Base-by-base conservation (phyloP, 1,140 invertebrate genomes). In the Potamilus streckersoni region DNA sequence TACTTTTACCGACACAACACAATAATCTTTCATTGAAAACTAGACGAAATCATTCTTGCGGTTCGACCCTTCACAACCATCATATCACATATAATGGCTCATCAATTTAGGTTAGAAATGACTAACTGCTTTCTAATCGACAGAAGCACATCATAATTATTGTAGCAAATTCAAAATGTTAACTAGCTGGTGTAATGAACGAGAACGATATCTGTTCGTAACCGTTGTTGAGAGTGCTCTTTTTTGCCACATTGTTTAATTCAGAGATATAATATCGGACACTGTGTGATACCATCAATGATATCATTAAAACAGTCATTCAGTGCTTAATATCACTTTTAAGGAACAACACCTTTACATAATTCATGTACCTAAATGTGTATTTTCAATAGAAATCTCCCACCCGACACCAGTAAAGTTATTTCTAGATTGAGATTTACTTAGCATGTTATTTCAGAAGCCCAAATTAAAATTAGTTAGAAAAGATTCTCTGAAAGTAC, bases 151-250 rank as follows among this genome's bases (percentile, higher is more conserved):
- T 19, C 71, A 71, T 60, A 63, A 71, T 31, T 74, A 79, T 62
- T n/a, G 2, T 19, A 55, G 2, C 6, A 72, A 75, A 69, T 74
- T 74, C 63, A 66, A 58, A 67, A 23, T 27, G 60, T 79, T 74
- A 63, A 23, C 31, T 74, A 66, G 62, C 63, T 79, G 77, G 72
- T 79, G 72, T 79, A 67, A 27, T 76, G n/a, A 31, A 68, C 66
- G 58, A 55, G 0, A 78, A 70, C 56, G 70, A 70, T 16, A 71
- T 73, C 49, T 62, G 14, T 62, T 59, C 65, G 11, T 38, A 38
- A 27, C 58, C 27, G 60, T 63, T 74, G 62, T 15, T 27, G 14
- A 71, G n/a, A 56, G 72, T 59, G 55, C 66, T 15, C 66, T 64
- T 73, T 74, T n/a, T 60, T 78, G 15, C 67, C n/a, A 12, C 16